Percentiles rank a stretch among this genome's conserved stretches.
phyloP scores from a whole-genome alignment of 2,113 vertebrate species.

The Camelus dromedarius region DNA sequence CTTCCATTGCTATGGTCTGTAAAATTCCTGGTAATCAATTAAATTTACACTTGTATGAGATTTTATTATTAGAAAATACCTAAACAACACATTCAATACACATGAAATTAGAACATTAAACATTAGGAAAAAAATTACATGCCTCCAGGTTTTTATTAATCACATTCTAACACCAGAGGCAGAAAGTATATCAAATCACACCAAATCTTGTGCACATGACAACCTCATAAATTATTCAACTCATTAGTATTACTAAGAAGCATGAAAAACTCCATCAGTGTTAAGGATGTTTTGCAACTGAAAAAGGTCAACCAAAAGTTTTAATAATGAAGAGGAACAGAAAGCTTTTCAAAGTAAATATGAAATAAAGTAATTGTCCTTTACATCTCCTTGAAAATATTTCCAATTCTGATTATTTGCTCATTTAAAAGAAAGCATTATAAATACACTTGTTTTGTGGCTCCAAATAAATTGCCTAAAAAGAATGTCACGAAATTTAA shows the following conservation, averaged over 20 bases:
- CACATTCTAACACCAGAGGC: conserved; percentile 89
- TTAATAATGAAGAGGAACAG: conserved; percentile 81
- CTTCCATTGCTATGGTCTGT: conserved; percentile 56
- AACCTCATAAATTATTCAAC: conserved; percentile 95
- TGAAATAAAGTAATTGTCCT: conserved; percentile 65
- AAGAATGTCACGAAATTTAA: conserved; percentile 51
- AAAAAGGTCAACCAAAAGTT: conserved; percentile 87
- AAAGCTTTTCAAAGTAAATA: conserved; percentile 82
- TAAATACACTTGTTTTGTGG: conserved; percentile 57
- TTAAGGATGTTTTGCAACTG: conserved; percentile 90
- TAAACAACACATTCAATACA: conserved; percentile 79
- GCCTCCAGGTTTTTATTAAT: conserved; percentile 90
- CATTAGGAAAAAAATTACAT: conserved; percentile 73
- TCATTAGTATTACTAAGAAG: conserved; percentile 93
- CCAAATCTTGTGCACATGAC: conserved; percentile 93
- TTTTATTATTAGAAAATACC: conserved; percentile 80
- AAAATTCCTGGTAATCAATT: conserved; percentile 68
- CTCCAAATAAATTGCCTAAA: conserved; percentile 35
- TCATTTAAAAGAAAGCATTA: conserved; percentile 49
- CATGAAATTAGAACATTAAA: conserved; percentile 81
- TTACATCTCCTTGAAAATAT: conserved; percentile 66
- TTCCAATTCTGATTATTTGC: conserved; percentile 49
- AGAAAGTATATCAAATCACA: conserved; percentile 90
- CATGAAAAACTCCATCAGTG: conserved; percentile 88
- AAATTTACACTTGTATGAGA: conserved; percentile 71